A percentile compares a stretch with the other conserved stretches of the same genome.
Evolutionary conservation across 1,140 invertebrate genomes (phyloP).

Genomic region (Caenorhabditis remanei): DNA sequence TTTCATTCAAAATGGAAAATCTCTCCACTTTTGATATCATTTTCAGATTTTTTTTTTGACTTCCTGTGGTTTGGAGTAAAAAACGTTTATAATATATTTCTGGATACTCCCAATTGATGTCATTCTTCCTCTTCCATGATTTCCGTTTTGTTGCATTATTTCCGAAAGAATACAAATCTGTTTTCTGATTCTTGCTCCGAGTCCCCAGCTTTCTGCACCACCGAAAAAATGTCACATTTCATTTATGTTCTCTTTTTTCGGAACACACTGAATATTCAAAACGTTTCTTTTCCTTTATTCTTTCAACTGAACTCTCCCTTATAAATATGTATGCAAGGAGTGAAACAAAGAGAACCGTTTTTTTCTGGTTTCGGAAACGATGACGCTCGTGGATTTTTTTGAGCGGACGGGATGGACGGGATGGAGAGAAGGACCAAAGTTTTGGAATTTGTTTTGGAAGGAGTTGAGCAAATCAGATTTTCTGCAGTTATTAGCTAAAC

Average conservation of each 20-base stretch:
- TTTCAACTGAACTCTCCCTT: no score
- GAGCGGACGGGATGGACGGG: no score
- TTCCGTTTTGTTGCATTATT: background rate
- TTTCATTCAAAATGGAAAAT: no score
- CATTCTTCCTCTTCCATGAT: background rate
- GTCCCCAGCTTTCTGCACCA: background rate
- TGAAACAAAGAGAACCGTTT: background rate
- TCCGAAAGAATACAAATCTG: background rate
- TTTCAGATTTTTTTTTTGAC: background rate
- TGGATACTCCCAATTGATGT: background rate
- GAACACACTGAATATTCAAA: conserved; percentile 8
- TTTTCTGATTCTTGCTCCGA: background rate
- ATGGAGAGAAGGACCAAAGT: no score
- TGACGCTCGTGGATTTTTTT: no score
- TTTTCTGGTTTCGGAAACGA: background rate
- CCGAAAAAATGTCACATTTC: background rate
- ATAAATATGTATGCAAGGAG: background rate
- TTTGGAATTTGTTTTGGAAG: no score
- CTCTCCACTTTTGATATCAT: no score
- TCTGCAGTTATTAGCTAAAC: no score
- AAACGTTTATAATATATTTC: background rate
- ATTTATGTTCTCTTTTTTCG: background rate
- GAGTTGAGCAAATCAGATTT: no score
- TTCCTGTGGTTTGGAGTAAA: background rate
- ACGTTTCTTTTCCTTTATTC: background rate